Conservation (phyloP, 2,888 invertebrate genomes). For the Sinotaia quadrata region DNA sequence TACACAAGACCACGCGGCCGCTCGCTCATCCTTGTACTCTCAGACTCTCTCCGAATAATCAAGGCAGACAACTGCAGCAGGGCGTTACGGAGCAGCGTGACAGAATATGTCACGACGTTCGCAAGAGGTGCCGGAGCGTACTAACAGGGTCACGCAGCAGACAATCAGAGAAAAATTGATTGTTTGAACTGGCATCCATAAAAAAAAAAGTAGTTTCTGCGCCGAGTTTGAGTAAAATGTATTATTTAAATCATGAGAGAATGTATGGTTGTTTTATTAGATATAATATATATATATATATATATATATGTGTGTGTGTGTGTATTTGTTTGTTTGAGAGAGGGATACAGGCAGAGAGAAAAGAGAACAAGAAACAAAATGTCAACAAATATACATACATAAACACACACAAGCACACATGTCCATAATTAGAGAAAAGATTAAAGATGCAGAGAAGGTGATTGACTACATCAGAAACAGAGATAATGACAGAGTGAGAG, state of each 20-base stretch:
- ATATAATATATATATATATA: too few relatives aligned
- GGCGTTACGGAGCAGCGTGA: not conserved
- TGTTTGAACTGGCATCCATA: not conserved
- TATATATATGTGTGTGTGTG: too few relatives aligned
- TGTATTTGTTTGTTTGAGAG: not conserved
- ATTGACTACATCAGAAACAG: not conserved
- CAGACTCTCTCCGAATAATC: not conserved
- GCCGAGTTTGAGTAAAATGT: too few relatives aligned
- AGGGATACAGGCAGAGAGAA: constrained; percentile 1
- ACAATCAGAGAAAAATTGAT: constrained; percentile 8
- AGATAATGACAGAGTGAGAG: not conserved
- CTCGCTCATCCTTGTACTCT: too few relatives aligned
- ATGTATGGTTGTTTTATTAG: too few relatives aligned
- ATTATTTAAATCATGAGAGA: too few relatives aligned
- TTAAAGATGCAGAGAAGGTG: constrained; percentile 5
- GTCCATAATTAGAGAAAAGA: not conserved
- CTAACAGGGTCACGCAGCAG: constrained; percentile 6
- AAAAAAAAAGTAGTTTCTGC: too few relatives aligned
- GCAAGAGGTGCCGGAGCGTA: constrained; percentile 9
- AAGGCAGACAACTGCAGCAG: not conserved
- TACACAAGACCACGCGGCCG: too few relatives aligned
- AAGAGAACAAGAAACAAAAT: not conserved
- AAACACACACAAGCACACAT: not conserved
- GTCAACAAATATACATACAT: not conserved
- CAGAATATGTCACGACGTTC: not conserved